Conservation (phyloP, 2,113 vertebrate species). For the Lophius piscatorius region DNA sequence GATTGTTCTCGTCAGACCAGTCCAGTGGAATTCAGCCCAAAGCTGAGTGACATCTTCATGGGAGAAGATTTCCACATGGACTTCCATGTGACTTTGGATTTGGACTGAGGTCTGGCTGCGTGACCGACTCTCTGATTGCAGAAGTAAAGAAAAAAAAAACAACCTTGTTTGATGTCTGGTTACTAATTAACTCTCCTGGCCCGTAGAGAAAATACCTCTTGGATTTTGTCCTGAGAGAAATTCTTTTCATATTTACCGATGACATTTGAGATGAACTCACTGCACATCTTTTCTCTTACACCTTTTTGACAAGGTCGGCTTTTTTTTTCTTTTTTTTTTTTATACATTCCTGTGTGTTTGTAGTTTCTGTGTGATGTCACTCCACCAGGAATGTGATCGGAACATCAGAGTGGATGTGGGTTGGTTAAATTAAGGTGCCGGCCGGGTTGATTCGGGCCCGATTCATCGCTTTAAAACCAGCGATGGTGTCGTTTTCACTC, state of each 20-base stretch:
- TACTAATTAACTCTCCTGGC: slow-evolving; percentile 60
- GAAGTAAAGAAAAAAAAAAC: slow-evolving; percentile 39
- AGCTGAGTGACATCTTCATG: slow-evolving; percentile 6
- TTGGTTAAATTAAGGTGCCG: slow-evolving; percentile 10
- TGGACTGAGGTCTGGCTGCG: slow-evolving; percentile 5
- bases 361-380: slow-evolving; percentile 45
- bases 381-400: slow-evolving; percentile 56
- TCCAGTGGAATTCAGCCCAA: not conserved
- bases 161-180: slow-evolving; percentile 61
- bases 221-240: slow-evolving; percentile 5
- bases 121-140: slow-evolving; percentile 38
- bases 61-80: slow-evolving; percentile 6
- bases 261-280: slow-evolving; percentile 6
- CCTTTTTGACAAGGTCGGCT: not conserved
- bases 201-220: slow-evolving; percentile 23
- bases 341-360: slow-evolving; percentile 12
- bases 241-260: slow-evolving; percentile 7
- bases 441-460: slow-evolving; percentile 6
- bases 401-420: slow-evolving; percentile 3
- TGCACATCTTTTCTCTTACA: slow-evolving; percentile 16
- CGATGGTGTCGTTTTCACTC: not conserved
- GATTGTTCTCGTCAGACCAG: slow-evolving; percentile 3
- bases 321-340: not conserved
- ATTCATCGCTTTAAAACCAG: not conserved
- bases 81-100: slow-evolving; percentile 15